These are phyloP conservation scores for Coluber constrictor DNA, from an alignment of 2,797 vertebrate species.

Conservation along the genomic window DNA sequence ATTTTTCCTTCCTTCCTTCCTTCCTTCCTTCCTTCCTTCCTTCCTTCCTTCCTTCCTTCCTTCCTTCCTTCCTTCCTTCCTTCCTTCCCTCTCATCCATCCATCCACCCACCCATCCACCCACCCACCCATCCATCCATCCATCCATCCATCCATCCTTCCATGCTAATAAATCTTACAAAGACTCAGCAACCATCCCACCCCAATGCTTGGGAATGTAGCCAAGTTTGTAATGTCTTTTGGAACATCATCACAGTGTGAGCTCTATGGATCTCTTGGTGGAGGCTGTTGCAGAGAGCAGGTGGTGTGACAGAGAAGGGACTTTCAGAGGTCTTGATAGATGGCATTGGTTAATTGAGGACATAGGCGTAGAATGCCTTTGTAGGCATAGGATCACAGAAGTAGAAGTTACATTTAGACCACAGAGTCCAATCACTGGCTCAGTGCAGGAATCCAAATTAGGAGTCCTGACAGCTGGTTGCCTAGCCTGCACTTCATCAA, in stretches of 20 bases:
- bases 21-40: not conserved
- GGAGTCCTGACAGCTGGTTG: not conserved
- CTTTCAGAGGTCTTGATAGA: not conserved
- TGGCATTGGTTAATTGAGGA: not conserved
- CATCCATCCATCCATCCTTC: not conserved
- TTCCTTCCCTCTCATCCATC: not conserved
- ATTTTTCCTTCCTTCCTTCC: not conserved
- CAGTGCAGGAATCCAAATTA: not conserved
- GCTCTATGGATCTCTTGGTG: not conserved
- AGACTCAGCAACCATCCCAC: not conserved
- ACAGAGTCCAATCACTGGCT: not conserved
- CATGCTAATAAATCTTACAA: not conserved
- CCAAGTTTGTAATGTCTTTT: not conserved
- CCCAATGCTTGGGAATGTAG: not conserved
- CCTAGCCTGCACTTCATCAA: not conserved
- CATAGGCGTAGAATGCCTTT: not conserved
- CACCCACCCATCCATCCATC: too few species aligned
- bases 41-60: not conserved
- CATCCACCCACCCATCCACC: fast-evolving
- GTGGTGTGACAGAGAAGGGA: not conserved
- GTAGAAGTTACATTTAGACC: not conserved
- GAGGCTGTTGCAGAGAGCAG: not conserved
- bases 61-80: not conserved
- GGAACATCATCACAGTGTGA: not conserved
- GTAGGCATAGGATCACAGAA: not conserved